Evolutionary conservation across 2,113 vertebrate genomes (phyloP), one percentile per base, ranked within the genome.

Genomic region (Bos javanicus): DNA sequence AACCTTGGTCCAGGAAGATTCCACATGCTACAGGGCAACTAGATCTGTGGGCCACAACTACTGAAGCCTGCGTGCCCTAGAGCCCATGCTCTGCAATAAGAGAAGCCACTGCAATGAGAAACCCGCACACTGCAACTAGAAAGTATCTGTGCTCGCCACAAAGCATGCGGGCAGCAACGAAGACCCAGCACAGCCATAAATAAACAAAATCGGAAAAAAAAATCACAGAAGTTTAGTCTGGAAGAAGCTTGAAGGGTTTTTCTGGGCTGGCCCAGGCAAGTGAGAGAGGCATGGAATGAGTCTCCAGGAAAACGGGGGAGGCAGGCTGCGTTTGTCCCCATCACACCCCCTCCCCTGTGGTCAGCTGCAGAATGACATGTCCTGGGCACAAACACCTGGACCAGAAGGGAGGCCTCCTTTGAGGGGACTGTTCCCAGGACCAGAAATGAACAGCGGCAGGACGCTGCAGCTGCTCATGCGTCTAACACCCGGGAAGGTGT

Each of bases 381-480:
- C 46, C 30, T 86, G 9, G 4, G 74, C 30, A 33, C 39, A 50
- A 21, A 62, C 46, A 10, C 28, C 23, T 1, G 4, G 50, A 56
- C 5, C 30, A 28, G 76, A 33, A 0, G 1, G 54, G 56, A 67
- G n/a, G 39, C 26, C 9, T 87, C n/a, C 33, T 46, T 33, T 0
- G 0, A 19, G 26, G 54, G 48, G 67, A n/a, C 62, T 4, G 67
- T 39, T 9, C 6, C 54, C 50, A 6, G 74, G 21, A 36, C n/a
- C 3, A n/a, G 19, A 16, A 88, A 39, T 9, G 0, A 82, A 82
- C 17, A 23, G 33, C 5, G 1, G 2, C 12, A 3, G n/a, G 60
- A 13, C 26, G 2, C 36, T 3, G 25, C 0, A 36, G 84, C 23
- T 12, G 14, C 1, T 7, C 11, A 0, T 2, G 23, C 2, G 0